These are phyloP conservation scores for Stramonita haemastoma DNA, from an alignment of 2,888 invertebrate genomes.

Conservation along the genomic window DNA sequence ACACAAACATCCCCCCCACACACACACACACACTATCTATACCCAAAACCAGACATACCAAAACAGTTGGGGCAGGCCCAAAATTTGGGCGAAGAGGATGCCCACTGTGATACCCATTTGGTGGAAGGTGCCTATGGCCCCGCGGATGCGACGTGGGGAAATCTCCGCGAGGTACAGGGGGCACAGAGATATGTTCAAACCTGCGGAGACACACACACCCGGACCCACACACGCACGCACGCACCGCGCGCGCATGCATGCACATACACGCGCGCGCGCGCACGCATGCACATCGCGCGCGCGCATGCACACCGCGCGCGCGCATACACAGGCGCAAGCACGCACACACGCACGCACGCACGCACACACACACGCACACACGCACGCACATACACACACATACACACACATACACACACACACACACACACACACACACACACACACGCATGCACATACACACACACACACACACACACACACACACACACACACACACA, in stretches of 20 bases:
- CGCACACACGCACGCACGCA: no score
- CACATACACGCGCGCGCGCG: no score
- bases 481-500: not conserved
- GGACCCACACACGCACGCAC: not conserved
- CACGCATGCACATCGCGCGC: no score
- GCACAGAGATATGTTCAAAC: constrained; percentile 90
- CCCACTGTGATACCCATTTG: constrained; percentile 98
- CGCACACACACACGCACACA: not conserved
- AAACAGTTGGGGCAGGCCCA: constrained; percentile 96
- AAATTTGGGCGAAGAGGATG: constrained; percentile 90
- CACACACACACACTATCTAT: no score
- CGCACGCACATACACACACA: not conserved
- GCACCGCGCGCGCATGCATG: not conserved
- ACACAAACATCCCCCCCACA: no score
- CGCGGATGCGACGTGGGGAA: constrained; percentile 89
- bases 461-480: no score
- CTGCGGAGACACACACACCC: constrained; percentile 74
- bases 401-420: not conserved
- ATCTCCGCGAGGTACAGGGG: constrained; percentile 95
- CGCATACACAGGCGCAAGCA: no score
- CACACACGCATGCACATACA: no score
- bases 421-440: not conserved
- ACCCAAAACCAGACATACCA: constrained; percentile 78
- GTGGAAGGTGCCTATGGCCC: constrained; percentile 90
- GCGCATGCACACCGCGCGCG: no score